Percentiles rank a stretch among this genome's conserved stretches.
phyloP scores from a whole-genome alignment of 2,888 invertebrate genomes.

The Trachelus stipa region DNA sequence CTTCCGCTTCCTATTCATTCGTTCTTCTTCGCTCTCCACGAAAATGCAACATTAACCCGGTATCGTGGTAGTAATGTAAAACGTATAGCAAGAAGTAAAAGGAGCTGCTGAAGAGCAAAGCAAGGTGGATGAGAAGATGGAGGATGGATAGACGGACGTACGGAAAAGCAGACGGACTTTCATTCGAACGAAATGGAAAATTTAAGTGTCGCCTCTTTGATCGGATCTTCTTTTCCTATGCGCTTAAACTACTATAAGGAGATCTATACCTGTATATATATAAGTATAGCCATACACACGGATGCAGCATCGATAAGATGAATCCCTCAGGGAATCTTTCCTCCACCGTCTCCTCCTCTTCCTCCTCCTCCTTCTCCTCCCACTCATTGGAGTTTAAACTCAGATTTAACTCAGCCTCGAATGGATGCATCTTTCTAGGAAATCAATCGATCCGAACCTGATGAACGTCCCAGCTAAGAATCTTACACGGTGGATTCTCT shows the following conservation, averaged over 20 bases:
- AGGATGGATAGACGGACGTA: conserved; percentile 23
- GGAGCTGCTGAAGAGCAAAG: not conserved
- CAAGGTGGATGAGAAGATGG: conserved; percentile 3
- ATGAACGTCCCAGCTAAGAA: not conserved
- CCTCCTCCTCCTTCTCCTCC: no score
- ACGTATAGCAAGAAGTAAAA: not conserved
- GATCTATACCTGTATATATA: not conserved
- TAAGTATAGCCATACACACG: not conserved
- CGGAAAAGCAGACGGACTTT: conserved; percentile 37
- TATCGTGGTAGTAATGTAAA: not conserved
- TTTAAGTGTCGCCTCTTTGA: conserved; percentile 55
- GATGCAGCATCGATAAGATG: not conserved
- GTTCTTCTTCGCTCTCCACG: conserved; percentile 38
- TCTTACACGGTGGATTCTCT: not conserved
- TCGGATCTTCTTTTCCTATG: conserved; percentile 44
- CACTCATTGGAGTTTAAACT: not conserved
- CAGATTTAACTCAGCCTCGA: not conserved
- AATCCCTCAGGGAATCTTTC: not conserved
- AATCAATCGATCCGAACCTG: not conserved
- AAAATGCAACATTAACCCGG: conserved; percentile 53
- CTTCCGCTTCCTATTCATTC: conserved; percentile 27
- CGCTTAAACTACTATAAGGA: not conserved
- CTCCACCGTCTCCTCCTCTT: not conserved
- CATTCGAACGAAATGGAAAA: conserved; percentile 56
- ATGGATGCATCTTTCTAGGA: not conserved